phyloP scores from a whole-genome alignment of 2,797 vertebrate genomes.

The Heterohyrax brucei region DNA sequence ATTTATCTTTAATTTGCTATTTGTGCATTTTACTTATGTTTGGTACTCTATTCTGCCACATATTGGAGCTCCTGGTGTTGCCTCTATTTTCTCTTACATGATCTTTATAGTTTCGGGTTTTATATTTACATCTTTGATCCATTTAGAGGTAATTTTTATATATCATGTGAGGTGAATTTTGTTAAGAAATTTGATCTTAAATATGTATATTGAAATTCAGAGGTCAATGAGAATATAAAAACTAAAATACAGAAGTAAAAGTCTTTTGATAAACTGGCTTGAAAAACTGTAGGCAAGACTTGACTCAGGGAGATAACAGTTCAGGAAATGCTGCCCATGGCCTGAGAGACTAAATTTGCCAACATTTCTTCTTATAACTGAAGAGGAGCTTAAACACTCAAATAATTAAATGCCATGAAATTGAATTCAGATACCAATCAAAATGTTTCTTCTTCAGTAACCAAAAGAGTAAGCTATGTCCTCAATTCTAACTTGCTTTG shows the following conservation, averaged over 20 bases:
- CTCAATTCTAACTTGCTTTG: neutral
- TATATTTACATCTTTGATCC: no score
- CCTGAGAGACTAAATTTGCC: neutral
- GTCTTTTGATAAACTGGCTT: neutral
- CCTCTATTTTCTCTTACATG: no score
- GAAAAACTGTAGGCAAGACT: neutral
- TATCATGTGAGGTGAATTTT: no score
- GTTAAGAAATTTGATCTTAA: neutral
- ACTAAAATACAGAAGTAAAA: neutral
- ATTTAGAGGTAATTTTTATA: no score
- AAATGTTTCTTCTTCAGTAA: slow-evolving; percentile 53
- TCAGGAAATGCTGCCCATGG: neutral
- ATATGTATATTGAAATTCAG: neutral
- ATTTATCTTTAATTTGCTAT: no score
- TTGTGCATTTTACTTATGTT: no score
- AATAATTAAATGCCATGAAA: slow-evolving; percentile 24
- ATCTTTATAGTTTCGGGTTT: no score
- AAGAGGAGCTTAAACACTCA: neutral
- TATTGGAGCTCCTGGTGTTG: no score
- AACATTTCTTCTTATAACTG: neutral
- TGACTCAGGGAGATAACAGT: neutral
- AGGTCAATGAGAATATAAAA: neutral
- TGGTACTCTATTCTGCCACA: no score
- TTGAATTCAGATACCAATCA: slow-evolving; percentile 41
- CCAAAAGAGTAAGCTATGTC: slow-evolving; percentile 3